Evolutionary conservation across 2,888 invertebrate genomes (phyloP), one percentile per base, ranked within the genome.

Genomic region (Rhorus exstirpatorius): DNA sequence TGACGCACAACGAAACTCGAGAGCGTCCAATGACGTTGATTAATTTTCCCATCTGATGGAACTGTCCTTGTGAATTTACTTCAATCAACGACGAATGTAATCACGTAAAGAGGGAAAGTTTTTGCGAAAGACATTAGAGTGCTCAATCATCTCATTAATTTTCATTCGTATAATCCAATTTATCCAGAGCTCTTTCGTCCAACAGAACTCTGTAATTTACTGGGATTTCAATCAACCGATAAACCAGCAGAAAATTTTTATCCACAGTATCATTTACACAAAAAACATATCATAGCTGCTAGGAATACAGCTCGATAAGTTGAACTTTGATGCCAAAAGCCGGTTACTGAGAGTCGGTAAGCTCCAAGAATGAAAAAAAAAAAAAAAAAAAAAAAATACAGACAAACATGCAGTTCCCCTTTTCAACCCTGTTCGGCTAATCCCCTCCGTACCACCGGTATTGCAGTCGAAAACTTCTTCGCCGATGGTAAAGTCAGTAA

Each of bases 61-160:
- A 61, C 61, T 74, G 72, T 74, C 61, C 72, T 10, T 49, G 24
- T 35, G 38, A 74, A 74, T 74, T 75, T 17, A 21, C 65, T 65
- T 44, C 44, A 55, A 65, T 75, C 51, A 38, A 31, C 53, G 46
- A 17, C 44, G 55, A 75, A 63, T 55, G 65, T 44, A 55, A 75
- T 75, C 55, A 58, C 44, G 44, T 44, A 24, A 31, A 46, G 38
- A 51, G 38, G 75, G 65, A 12, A 55, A 65, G 31, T 65, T 24
- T 44, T 65, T 31, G 31, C 55, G 17, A 12, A 55, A 41, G 53
- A 65, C 55, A 65, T 55, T 55, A 65, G 55, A 31, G 65, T 63
- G 74, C 55, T 75, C 65, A 55, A 65, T 55, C 60, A 65, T 65
- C 65, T 65, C 14, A 44, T 75, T 75, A 75, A 65, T 75, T 75